A percentile compares a stretch with the other conserved stretches of the same genome.
Evolutionary conservation across 1,140 invertebrate genomes (phyloP).

Genomic region (Cyclargus thomasi): DNA sequence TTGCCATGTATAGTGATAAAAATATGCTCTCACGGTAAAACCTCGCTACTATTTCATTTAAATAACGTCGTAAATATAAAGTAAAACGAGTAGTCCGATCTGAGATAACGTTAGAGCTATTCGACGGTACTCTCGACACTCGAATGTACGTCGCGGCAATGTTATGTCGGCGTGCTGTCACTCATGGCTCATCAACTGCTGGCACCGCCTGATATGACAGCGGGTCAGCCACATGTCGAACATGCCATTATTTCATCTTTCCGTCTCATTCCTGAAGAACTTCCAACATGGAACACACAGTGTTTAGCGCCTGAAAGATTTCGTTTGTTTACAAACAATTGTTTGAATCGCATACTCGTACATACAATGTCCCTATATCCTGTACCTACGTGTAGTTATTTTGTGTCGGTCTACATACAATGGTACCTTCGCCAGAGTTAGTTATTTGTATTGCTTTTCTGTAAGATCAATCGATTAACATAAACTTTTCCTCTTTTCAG

Average conservation of each 20-base stretch:
- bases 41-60: conserved; percentile 59
- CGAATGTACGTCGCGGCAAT: conserved; percentile 68
- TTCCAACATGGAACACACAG: conserved; percentile 47
- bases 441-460: neutral
- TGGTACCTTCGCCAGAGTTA: neutral
- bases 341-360: neutral
- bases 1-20: conserved; percentile 5
- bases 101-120: conserved; percentile 50
- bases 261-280: conserved; percentile 55
- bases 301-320: neutral
- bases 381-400: neutral
- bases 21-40: conserved; percentile 30
- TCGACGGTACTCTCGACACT: conserved; percentile 48
- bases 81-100: conserved; percentile 56
- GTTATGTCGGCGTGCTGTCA: conserved; percentile 65
- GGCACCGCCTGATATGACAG: conserved; percentile 66
- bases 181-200: conserved; percentile 75
- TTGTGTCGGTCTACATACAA: neutral
- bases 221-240: conserved; percentile 72
- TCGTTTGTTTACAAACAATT: neutral
- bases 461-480: neutral
- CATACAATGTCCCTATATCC: neutral
- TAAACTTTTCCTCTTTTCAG: conserved; percentile 47
- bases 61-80: conserved; percentile 59
- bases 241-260: conserved; percentile 61